Percentiles rank a stretch among this genome's conserved stretches.
These are phyloP conservation scores for Machimus rusticus DNA, from an alignment of 2,888 invertebrate species.

Conservation along the genomic window DNA sequence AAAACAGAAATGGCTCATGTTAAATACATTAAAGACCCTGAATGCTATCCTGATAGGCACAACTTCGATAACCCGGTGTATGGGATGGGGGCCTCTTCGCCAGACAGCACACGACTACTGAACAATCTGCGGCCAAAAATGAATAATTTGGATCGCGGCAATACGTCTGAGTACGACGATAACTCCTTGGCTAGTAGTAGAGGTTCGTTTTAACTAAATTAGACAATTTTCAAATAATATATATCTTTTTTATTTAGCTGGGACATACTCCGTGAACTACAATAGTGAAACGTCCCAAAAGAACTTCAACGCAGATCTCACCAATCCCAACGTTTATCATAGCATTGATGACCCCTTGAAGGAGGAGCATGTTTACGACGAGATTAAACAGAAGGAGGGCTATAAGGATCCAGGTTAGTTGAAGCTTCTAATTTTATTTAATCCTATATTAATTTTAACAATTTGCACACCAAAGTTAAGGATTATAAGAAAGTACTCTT, in stretches of 20 bases:
- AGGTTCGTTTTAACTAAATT: slow-evolving; percentile 54
- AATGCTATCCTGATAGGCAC: slow-evolving; percentile 61
- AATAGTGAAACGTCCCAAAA: slow-evolving; percentile 74
- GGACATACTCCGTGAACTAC: slow-evolving; percentile 67
- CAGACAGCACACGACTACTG: slow-evolving; percentile 65
- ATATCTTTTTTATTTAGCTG: slow-evolving; percentile 59
- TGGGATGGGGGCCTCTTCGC: slow-evolving; percentile 73
- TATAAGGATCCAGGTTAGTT: slow-evolving; percentile 69
- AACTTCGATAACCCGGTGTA: slow-evolving; percentile 95
- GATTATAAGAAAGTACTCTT: slow-evolving; percentile 22
- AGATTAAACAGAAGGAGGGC: slow-evolving; percentile 84
- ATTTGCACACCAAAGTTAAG: slow-evolving; percentile 15
- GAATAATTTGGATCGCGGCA: slow-evolving; percentile 59
- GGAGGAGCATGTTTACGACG: slow-evolving; percentile 86
- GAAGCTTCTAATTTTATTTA: slow-evolving; percentile 33
- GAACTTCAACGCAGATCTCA: slow-evolving; percentile 84
- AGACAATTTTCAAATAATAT: background rate
- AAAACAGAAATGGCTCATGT: slow-evolving; percentile 88
- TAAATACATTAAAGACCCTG: slow-evolving; percentile 84
- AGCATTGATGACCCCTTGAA: slow-evolving; percentile 79
- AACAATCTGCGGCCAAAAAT: slow-evolving; percentile 59
- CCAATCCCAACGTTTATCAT: slow-evolving; percentile 84
- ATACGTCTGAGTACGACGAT: slow-evolving; percentile 56
- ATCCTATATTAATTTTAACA: background rate
- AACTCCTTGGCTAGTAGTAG: slow-evolving; percentile 65